Conservation (phyloP, 2,113 vertebrate genomes). For the Corvus moneduloides region DNA sequence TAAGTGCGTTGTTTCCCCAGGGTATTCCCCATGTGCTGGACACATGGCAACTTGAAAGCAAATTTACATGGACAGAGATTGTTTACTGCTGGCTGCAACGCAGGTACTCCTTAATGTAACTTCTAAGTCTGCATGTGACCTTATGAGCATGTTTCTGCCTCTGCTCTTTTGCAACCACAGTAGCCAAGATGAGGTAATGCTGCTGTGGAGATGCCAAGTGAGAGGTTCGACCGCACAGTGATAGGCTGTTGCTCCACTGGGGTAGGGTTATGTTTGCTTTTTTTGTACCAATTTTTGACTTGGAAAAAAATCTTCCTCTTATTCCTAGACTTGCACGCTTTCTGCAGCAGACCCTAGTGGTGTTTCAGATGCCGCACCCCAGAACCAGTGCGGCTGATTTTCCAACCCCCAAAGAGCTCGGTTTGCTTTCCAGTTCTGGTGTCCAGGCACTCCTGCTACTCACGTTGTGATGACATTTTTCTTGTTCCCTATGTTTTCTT, state of each 20-base stretch:
- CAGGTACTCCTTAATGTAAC: neutral
- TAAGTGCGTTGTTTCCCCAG: neutral
- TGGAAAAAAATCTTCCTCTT: neutral
- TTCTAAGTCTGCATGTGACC: neutral
- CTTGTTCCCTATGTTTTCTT: neutral
- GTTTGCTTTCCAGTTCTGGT: neutral
- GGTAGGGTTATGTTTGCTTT: neutral
- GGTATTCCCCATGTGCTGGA: neutral
- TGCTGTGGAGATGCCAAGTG: neutral
- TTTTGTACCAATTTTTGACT: neutral
- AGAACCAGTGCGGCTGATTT: neutral
- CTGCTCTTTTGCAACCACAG: neutral
- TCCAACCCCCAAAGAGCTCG: neutral
- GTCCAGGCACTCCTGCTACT: accelerated
- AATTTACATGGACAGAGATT: neutral
- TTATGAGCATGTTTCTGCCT: neutral
- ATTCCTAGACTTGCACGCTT: neutral
- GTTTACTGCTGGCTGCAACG: neutral
- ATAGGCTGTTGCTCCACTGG: neutral
- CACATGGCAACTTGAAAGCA: neutral
- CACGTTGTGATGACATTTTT: neutral
- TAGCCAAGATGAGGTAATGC: neutral
- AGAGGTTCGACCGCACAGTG: neutral
- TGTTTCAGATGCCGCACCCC: neutral
- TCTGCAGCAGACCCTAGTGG: neutral